Evolutionary conservation across 64 coral and sea anemone genomes (phyloP).

Genomic region (Pachyseris speciosa): DNA sequence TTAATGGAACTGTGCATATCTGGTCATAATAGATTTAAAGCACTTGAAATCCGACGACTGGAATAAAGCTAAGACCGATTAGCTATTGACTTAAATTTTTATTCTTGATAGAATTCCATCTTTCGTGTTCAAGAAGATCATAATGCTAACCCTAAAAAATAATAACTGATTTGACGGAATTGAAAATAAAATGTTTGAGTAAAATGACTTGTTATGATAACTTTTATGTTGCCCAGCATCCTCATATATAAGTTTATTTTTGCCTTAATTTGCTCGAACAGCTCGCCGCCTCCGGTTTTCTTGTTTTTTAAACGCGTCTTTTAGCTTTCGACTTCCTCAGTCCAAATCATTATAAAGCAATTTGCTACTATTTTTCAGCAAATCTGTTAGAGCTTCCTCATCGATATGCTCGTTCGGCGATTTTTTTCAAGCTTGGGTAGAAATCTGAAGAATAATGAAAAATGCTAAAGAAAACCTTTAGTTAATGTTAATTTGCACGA

Average conservation of each 20-base stretch:
- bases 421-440: no score
- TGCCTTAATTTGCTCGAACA: not conserved
- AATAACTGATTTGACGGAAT: not conserved
- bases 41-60: no score
- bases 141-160: not conserved
- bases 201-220: not conserved
- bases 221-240: not conserved
- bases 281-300: not conserved
- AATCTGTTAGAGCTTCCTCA: not conserved
- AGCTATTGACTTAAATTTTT: no score
- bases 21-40: no score
- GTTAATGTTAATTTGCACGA: no score
- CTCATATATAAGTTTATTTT: not conserved
- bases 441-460: no score
- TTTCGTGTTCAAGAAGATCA: not conserved
- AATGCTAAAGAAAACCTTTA: not conserved
- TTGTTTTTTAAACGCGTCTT: not conserved
- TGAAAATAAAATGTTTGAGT: not conserved
- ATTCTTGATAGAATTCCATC: no score
- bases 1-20: no score
- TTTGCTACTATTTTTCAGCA: not conserved
- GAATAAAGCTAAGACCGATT: no score
- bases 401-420: no score
- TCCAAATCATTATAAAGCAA: not conserved
- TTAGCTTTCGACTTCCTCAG: not conserved